Conservation (phyloP, 1,140 invertebrate species). For the Hycleus phaleratus region DNA sequence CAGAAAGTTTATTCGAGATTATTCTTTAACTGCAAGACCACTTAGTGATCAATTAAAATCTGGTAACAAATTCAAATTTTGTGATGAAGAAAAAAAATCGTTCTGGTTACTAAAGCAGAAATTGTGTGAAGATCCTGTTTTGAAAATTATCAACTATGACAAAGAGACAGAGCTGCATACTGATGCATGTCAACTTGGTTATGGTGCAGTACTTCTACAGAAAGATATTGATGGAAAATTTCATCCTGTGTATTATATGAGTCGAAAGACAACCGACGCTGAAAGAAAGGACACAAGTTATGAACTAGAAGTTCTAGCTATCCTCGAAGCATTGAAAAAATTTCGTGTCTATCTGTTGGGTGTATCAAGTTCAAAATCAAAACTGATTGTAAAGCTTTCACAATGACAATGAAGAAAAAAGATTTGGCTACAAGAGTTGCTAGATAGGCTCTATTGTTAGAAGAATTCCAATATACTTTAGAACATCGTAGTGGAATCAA, state of each 20-base stretch:
- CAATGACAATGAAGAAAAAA: conserved; percentile 28
- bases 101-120: not conserved
- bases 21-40: too few relatives aligned
- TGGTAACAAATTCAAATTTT: not conserved
- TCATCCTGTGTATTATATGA: conserved; percentile 42
- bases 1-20: too few relatives aligned
- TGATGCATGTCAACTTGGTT: conserved; percentile 26
- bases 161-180: conserved; percentile 29
- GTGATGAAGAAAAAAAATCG: not conserved
- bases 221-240: conserved; percentile 34
- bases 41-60: too few relatives aligned
- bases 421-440: conserved; percentile 32
- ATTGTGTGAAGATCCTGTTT: conserved; percentile 28
- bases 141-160: conserved; percentile 33
- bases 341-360: conserved; percentile 45
- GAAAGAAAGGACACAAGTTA: conserved; percentile 40
- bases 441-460: conserved; percentile 34
- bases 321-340: conserved; percentile 44
- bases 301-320: conserved; percentile 45
- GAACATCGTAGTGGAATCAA: conserved; percentile 33
- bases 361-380: conserved; percentile 42
- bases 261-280: conserved; percentile 28
- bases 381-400: conserved; percentile 39
- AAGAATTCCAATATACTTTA: conserved; percentile 35
- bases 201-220: conserved; percentile 35